These are phyloP conservation scores for Trichacis sp. DNA, from an alignment of 2,888 invertebrate species.

Conservation along the genomic window DNA sequence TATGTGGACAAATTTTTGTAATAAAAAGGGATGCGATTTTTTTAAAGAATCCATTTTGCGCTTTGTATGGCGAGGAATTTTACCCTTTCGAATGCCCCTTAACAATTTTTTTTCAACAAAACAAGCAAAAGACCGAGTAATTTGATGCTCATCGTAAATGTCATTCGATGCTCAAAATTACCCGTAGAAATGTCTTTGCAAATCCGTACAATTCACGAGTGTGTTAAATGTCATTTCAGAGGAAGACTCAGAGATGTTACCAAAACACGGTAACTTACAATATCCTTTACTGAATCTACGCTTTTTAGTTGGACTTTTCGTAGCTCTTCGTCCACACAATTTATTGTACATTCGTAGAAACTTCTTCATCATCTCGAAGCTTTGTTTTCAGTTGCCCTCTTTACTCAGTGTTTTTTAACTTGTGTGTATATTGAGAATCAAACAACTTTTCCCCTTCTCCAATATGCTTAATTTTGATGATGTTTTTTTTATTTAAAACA, in stretches of 20 bases:
- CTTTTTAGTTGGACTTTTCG: slow-evolving; percentile 51
- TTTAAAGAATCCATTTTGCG: background rate
- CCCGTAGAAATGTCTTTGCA: slow-evolving; percentile 13
- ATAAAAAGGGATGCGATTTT: too few species aligned
- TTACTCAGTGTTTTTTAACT: slow-evolving; percentile 31
- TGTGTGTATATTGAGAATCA: slow-evolving; percentile 18
- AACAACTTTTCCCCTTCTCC: background rate
- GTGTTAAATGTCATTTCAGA: slow-evolving; percentile 65
- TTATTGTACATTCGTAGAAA: background rate
- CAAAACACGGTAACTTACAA: slow-evolving; percentile 67
- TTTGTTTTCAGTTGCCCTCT: background rate
- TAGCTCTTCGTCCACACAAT: background rate
- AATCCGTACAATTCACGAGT: slow-evolving; percentile 39
- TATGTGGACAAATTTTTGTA: too few species aligned
- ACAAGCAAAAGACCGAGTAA: slow-evolving; percentile 4
- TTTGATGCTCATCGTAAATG: background rate
- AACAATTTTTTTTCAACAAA: background rate
- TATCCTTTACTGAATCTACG: slow-evolving; percentile 56
- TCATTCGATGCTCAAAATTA: slow-evolving; percentile 4
- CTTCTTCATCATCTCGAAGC: background rate
- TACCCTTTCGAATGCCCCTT: background rate
- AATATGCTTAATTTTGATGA: background rate
- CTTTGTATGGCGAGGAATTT: background rate
- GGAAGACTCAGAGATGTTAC: slow-evolving; percentile 68
- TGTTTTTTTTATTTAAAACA: too few species aligned